Evolutionary conservation across 2,113 vertebrate species (phyloP), one percentile per base, ranked within the genome.

Genomic region (Corythoichthys haematopterus): DNA sequence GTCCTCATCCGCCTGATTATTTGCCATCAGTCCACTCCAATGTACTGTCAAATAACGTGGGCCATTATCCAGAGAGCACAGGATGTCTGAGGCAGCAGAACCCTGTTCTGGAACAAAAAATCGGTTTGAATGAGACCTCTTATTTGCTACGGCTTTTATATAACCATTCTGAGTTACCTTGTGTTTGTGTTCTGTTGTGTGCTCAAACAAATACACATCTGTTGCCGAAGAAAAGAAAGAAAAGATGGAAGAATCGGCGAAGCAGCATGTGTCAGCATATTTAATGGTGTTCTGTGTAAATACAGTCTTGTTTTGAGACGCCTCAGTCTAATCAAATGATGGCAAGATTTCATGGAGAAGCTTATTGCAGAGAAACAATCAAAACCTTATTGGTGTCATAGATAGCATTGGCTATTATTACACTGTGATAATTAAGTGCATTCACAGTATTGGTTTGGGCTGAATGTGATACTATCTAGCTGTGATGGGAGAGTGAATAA

Each of bases 211-310:
- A 72, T 80, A 83, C 82, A 85, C 76, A 82, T 83, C 82, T 88
- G 80, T 88, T 90, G 80, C 84, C 65, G 58, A 88, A 79, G 85
- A 77, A 77, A 73, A 67, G 68, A 70, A 76, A 57, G 65, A 70
- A n/a, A 48, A 57, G 55, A 57, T 57, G 52, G 52, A 33, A 57
- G 55, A 57, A 55, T 55, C 52, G 11, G 52, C 4, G 52, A 55
- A 33, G 52, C 52, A 12, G 1, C 10, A 8, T 11, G 28, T 55
- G n/a, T 53, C 20, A 28, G 52, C 52, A 53, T 9, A 20, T 55
- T 55, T 33, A 2, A 2, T 9, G 1, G 58, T 43, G 47, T 70
- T 20, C 55, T 65, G 36, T 15, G 53, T 60, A 33, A 50, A 66
- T 20, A 16, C 69, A 56, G 53, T 20, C 35, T 71, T 20, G 40